A percentile compares a stretch with the other conserved stretches of the same genome.
These are phyloP conservation scores for Nasonia oneida DNA, from an alignment of 2,888 invertebrate species.

Conservation along the genomic window DNA sequence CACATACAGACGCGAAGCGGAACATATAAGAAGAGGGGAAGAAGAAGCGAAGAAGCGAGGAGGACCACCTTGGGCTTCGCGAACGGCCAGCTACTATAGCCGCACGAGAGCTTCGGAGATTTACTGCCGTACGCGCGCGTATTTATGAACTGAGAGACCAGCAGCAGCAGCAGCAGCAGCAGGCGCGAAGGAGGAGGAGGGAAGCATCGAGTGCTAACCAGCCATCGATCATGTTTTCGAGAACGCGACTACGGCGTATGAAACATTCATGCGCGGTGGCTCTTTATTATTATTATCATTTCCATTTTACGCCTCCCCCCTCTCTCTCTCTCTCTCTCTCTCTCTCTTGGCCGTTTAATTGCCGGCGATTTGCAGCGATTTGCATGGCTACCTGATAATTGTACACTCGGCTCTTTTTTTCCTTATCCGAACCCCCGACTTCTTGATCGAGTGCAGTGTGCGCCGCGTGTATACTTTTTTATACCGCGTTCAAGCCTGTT, in stretches of 20 bases:
- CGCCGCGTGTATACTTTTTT: neutral
- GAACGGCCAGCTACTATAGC: conserved; percentile 61
- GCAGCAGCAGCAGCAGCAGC: neutral
- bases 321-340: too few species aligned
- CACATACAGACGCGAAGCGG: neutral
- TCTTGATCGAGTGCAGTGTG: neutral
- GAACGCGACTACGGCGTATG: conserved; percentile 66
- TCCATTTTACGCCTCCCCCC: conserved; percentile 9
- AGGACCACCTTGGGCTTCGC: conserved; percentile 73
- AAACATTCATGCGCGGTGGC: conserved; percentile 75
- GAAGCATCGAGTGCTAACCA: conserved; percentile 66
- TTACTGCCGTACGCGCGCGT: conserved; percentile 77
- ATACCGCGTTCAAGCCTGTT: neutral
- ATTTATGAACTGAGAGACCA: conserved; percentile 76
- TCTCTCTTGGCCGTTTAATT: conserved; percentile 48
- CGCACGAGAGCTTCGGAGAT: conserved; percentile 70
- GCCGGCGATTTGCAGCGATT: conserved; percentile 54
- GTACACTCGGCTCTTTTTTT: neutral
- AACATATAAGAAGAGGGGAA: conserved; percentile 36
- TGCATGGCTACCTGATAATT: conserved; percentile 37
- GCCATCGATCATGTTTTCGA: conserved; percentile 76
- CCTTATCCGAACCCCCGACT: neutral
- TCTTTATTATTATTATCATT: conserved; percentile 60
- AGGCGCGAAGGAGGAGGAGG: neutral
- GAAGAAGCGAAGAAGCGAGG: conserved; percentile 67